A percentile compares a stretch with the other conserved stretches of the same genome.
Conservation (phyloP, 2,113 vertebrate genomes). For the Rhipidura dahli region DNA sequence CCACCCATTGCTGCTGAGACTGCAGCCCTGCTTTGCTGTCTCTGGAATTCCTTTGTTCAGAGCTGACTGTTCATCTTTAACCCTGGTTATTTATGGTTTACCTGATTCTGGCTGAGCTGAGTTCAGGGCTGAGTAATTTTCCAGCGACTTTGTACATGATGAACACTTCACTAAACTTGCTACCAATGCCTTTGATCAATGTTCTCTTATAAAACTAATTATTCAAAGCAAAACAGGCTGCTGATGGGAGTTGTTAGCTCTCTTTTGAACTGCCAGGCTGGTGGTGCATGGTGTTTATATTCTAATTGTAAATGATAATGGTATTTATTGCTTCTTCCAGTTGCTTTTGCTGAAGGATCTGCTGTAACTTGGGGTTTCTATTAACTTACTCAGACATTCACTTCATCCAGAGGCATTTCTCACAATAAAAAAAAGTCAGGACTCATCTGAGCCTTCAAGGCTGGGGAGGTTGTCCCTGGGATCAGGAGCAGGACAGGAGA, state of each 20-base stretch:
- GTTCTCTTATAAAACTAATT: slow-evolving; percentile 41
- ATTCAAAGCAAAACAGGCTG: neutral
- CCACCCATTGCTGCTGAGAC: neutral
- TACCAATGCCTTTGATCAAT: slow-evolving; percentile 61
- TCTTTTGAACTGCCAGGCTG: slow-evolving; percentile 17
- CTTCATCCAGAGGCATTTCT: neutral
- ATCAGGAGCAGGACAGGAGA: neutral
- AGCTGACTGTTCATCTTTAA: slow-evolving; percentile 46
- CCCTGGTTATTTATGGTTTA: slow-evolving; percentile 53
- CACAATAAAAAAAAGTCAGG: neutral
- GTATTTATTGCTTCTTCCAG: neutral
- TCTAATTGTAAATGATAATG: neutral
- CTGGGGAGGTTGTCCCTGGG: neutral
- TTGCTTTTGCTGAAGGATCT: neutral
- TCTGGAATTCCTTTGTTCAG: slow-evolving; percentile 50
- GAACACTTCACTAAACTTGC: slow-evolving; percentile 46
- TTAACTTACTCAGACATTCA: neutral
- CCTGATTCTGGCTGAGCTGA: slow-evolving; percentile 12
- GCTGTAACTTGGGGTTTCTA: neutral
- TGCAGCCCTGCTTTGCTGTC: neutral
- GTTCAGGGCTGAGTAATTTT: slow-evolving; percentile 45
- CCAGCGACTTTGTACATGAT: slow-evolving; percentile 9
- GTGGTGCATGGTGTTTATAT: neutral
- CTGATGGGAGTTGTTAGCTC: neutral
- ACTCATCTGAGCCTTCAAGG: neutral